A percentile compares a stretch with the other conserved stretches of the same genome.
These are phyloP conservation scores for Microcebus jonahi DNA, from an alignment of 2,113 vertebrate genomes.

Conservation along the genomic window DNA sequence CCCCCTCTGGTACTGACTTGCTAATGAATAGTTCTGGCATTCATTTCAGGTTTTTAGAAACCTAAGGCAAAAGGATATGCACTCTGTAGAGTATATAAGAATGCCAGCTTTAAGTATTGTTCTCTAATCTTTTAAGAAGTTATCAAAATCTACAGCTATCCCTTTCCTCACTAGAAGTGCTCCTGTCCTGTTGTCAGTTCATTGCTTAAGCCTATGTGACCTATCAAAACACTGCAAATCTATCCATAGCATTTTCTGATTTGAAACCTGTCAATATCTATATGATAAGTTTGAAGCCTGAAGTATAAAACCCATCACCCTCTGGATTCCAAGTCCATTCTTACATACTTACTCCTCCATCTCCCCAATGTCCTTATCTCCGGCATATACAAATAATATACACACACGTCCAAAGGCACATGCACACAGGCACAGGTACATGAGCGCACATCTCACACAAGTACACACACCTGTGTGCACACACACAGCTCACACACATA, in stretches of 20 bases:
- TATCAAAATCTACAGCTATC: not conserved
- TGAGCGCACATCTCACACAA: not conserved
- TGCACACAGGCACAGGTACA: not conserved
- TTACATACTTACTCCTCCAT: not conserved
- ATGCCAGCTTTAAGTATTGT: not conserved
- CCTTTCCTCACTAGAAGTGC: not conserved
- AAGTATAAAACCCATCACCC: not conserved
- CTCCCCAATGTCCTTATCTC: not conserved
- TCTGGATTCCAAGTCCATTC: not conserved
- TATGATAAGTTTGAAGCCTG: not conserved
- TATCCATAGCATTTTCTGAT: not conserved
- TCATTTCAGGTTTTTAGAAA: not conserved
- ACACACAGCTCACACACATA: not conserved
- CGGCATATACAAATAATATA: not conserved
- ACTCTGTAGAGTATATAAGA: not conserved
- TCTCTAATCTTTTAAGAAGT: conserved; percentile 10
- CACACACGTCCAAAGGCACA: not conserved
- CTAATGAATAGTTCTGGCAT: not conserved
- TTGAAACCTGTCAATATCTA: not conserved
- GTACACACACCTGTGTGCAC: not conserved
- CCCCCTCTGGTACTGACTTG: not conserved
- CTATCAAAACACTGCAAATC: not conserved
- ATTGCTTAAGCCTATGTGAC: not conserved
- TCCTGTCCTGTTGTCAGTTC: not conserved
- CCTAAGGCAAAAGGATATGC: not conserved